A percentile compares a stretch with the other conserved stretches of the same genome.
phyloP scores from a whole-genome alignment of 1,140 invertebrate genomes.

The Hormaphis cornu region DNA sequence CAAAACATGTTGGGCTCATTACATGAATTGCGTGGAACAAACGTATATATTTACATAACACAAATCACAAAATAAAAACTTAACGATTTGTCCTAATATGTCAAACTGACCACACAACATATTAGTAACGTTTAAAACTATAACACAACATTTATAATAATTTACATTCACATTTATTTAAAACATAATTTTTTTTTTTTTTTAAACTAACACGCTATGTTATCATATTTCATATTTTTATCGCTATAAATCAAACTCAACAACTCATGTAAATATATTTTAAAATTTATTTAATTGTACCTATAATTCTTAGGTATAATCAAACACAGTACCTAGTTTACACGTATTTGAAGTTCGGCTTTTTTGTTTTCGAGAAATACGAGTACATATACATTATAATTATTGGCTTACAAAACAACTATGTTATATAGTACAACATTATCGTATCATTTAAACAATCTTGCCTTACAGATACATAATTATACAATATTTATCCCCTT shows the following conservation, averaged over 20 bases:
- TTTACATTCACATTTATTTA: too few relatives aligned
- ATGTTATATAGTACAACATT: too few relatives aligned
- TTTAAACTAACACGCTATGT: neutral
- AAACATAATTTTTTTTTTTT: neutral
- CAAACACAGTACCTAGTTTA: neutral
- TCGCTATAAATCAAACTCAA: too few relatives aligned
- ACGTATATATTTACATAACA: neutral
- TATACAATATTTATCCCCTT: too few relatives aligned
- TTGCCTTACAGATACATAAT: neutral
- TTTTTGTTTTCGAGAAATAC: neutral
- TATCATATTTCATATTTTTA: too few relatives aligned
- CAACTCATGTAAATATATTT: too few relatives aligned
- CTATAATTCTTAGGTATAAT: too few relatives aligned
- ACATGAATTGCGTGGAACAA: slow-evolving; percentile 28
- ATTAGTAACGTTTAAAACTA: neutral
- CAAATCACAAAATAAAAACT: neutral
- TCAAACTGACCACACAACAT: neutral
- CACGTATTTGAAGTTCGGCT: neutral
- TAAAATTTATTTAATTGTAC: too few relatives aligned
- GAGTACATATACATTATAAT: neutral
- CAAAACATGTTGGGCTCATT: slow-evolving; percentile 27
- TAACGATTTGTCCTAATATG: too few relatives aligned
- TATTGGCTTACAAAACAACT: neutral
- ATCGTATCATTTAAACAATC: neutral
- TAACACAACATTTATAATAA: neutral